Base-by-base conservation (phyloP, 64 coral and sea anemone species). In the Pocillopora damicornis region DNA sequence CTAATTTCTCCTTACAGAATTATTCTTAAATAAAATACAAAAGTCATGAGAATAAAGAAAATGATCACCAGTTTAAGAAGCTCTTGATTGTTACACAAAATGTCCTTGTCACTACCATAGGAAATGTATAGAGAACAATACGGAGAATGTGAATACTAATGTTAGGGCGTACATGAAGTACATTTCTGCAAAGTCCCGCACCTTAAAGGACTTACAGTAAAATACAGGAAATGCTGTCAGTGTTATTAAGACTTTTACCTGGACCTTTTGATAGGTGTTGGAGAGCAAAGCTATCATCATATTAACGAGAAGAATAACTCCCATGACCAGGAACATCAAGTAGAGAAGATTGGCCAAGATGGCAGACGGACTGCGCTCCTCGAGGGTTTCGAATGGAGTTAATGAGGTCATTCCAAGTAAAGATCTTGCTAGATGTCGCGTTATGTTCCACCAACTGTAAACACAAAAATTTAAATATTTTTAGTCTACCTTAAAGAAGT, bases 191-290 rank as follows among this genome's bases (percentile, higher is more conserved):
- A 51, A 51, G 42, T 51, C 42, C 11, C 1, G 61, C 61, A 63
- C 61, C 42, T 63, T 13, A 63, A 13, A 63, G 16, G 12, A 63
- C 12, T 63, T 63, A 67, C 6, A 18, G 64, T 18, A 67, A 17
- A 22, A 1, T 5, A 16, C 0, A 13, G 22, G 13, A 17, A 67
- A 18, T 18, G 22, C 14, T 13, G 2, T 1, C 37, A 7, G 0
- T 30, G 30, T 17, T 17, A 17, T 2, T 30, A 0, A 30, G 30
- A 36, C 16, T 51, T 3, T 35, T 77, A 77, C 75, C 75, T 77
- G 36, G 11, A 77, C 38, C 11, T 14, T 37, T 77, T 77, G 10
- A 78, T 78, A 78, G 42, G 76, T 78, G 76, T 78, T 78, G 17
- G 76, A 59, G 1, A 78, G 76, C 45, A 78, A 56, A 4, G 76